Percentiles rank a stretch among this genome's conserved stretches.
Evolutionary conservation across 2,113 vertebrate species (phyloP).

Genomic region (Alectura lathami): DNA sequence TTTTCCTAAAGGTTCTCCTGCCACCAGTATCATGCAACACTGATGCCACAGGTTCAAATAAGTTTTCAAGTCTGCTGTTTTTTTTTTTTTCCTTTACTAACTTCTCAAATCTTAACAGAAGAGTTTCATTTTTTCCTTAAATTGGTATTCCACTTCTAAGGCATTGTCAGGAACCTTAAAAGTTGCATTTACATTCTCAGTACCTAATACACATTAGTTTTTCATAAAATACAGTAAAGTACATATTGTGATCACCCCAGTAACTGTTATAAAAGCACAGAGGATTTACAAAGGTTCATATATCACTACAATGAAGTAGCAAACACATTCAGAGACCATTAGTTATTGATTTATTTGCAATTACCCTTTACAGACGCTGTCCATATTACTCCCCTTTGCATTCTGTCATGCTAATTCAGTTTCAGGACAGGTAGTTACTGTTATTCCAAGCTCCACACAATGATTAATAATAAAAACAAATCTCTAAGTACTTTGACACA

Average conservation of each 20-base stretch:
- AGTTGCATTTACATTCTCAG: neutral
- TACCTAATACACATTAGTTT: neutral
- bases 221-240: constrained; percentile 2
- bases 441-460: constrained; percentile 2
- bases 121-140: neutral
- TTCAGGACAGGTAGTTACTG: constrained; percentile 40
- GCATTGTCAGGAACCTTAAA: neutral
- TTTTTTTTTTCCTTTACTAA: neutral
- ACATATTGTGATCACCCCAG: constrained; percentile 19
- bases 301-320: constrained; percentile 54
- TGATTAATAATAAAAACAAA: constrained; percentile 40
- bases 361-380: constrained; percentile 30
- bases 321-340: constrained; percentile 64
- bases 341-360: constrained; percentile 71
- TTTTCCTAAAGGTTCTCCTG: neutral
- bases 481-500: neutral
- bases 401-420: neutral
- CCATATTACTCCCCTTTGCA: neutral
- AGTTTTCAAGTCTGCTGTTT: neutral
- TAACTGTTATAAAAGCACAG: constrained; percentile 39
- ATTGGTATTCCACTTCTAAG: neutral
- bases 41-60: rapidly evolving
- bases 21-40: neutral
- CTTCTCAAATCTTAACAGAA: neutral
- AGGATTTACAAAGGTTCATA: neutral